phyloP scores from a whole-genome alignment of 2,797 vertebrate species.

The Aldrovandia affinis region DNA sequence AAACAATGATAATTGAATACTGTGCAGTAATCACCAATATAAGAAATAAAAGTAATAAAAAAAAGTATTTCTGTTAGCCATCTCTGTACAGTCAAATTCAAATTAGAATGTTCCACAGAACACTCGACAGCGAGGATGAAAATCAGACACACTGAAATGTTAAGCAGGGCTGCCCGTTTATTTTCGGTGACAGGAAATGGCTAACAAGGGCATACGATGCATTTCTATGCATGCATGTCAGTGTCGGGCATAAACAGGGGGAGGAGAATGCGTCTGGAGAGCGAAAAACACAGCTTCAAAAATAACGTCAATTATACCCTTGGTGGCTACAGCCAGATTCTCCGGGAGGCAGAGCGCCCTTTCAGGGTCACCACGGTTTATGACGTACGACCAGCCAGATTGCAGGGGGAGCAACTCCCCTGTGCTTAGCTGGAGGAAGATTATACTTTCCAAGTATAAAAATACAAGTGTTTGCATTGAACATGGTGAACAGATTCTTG shows the following conservation, averaged over 20 bases:
- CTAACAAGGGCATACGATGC: neutral
- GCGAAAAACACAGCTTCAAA: neutral
- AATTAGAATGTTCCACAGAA: neutral
- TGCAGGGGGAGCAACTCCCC: neutral
- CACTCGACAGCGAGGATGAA: neutral
- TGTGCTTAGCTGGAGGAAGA: constrained; percentile 12
- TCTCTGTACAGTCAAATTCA: no score
- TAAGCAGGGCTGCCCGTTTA: neutral
- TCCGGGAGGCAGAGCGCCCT: neutral
- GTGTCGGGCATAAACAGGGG: neutral
- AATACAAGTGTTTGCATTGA: constrained; percentile 29
- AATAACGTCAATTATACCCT: neutral
- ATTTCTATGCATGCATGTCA: neutral
- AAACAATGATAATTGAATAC: no score
- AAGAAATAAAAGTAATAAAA: no score
- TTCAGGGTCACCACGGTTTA: neutral
- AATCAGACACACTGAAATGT: neutral
- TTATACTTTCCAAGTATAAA: constrained; percentile 7
- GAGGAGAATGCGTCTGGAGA: neutral
- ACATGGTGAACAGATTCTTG: neutral
- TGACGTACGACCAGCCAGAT: constrained; percentile 18
- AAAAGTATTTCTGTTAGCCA: no score
- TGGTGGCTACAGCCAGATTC: neutral
- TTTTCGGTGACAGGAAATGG: neutral
- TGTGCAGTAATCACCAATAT: no score